A percentile compares a stretch with the other conserved stretches of the same genome.
Conservation (phyloP, 2,797 vertebrate genomes). For the Tachyglossus aculeatus region DNA sequence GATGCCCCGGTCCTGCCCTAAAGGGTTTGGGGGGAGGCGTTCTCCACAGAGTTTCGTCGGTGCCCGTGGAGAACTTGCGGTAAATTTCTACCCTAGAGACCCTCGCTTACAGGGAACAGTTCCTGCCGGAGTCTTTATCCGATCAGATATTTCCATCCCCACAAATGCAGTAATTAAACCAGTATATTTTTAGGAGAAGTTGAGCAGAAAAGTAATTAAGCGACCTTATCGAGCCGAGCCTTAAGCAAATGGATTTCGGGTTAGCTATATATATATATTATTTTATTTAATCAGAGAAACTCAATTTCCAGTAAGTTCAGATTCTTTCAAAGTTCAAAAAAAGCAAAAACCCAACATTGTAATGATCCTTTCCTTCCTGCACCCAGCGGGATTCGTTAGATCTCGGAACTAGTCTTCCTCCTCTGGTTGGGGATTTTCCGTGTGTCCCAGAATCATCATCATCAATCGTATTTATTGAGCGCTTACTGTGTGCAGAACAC, state of each 20-base stretch:
- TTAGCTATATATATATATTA: conserved; percentile 27
- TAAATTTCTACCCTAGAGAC: conserved; percentile 35
- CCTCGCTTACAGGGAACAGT: conserved; percentile 27
- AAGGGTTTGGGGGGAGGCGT: no score
- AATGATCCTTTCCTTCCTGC: conserved; percentile 29
- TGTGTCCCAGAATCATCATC: no score
- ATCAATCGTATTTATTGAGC: no score
- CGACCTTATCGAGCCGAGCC: conserved; percentile 32
- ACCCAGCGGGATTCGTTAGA: conserved; percentile 20
- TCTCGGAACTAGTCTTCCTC: neutral
- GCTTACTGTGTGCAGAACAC: no score
- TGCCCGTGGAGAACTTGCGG: no score
- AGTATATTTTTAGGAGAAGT: conserved; percentile 47
- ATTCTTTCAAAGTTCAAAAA: conserved; percentile 16
- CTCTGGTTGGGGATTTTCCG: conserved; percentile 42
- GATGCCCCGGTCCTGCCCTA: no score
- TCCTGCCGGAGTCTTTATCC: conserved; percentile 10
- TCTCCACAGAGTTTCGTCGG: no score
- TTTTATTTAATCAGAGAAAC: conserved; percentile 2
- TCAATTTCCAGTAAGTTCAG: conserved; percentile 8
- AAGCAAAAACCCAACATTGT: no score
- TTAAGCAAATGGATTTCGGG: conserved; percentile 44
- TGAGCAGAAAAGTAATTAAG: conserved; percentile 65
- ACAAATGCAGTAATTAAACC: conserved; percentile 62
- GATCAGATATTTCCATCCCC: conserved; percentile 50